A percentile compares a stretch with the other conserved stretches of the same genome.
phyloP scores from a whole-genome alignment of 2,113 vertebrate genomes.

The Callionymus lyra region DNA sequence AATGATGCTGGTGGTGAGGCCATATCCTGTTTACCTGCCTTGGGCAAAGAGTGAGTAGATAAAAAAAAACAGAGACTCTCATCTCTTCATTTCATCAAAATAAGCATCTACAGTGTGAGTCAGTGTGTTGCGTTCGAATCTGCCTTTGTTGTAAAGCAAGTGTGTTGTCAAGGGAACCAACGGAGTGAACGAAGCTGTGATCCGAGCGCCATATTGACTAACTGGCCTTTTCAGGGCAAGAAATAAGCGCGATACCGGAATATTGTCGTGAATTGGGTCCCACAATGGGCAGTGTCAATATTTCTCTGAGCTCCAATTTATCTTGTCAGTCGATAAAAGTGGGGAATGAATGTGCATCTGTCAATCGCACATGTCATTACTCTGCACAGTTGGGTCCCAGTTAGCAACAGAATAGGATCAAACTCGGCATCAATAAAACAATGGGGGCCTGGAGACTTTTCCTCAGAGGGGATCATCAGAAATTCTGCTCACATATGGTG shows the following conservation, averaged over 20 bases:
- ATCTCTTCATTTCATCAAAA: too few relatives aligned
- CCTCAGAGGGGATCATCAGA: conserved; percentile 10
- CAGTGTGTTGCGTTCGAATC: conserved; percentile 8
- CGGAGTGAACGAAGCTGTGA: conserved; percentile 14
- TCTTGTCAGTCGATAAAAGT: conserved; percentile 3
- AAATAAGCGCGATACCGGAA: too few relatives aligned
- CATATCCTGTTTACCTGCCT: too few relatives aligned
- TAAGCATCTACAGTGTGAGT: neutral
- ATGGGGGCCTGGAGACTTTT: conserved; percentile 13
- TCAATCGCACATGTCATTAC: conserved; percentile 21
- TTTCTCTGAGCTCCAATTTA: neutral
- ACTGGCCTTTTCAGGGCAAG: too few relatives aligned
- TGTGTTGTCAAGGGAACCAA: conserved; percentile 52
- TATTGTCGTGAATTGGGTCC: too few relatives aligned
- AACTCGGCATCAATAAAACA: conserved; percentile 32
- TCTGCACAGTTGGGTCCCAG: conserved; percentile 1
- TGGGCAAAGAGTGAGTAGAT: too few relatives aligned
- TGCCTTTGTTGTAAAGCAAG: neutral
- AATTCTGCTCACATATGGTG: conserved; percentile 22
- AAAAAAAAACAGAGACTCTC: too few relatives aligned
- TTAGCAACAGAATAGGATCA: conserved; percentile 20
- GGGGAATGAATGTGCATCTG: conserved; percentile 7
- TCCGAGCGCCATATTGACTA: too few relatives aligned
- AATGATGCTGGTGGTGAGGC: too few relatives aligned
- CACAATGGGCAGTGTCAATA: conserved; percentile 2